Conservation (phyloP, 1,140 invertebrate genomes). For the Bombyx mori region ASM3026992v2 NC_085109.1:10583001-10583500, state of each 20-base stretch:
- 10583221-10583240: conserved; percentile 91
- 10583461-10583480: conserved; percentile 92
- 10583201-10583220: conserved; percentile 90
- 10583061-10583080: conserved; percentile 50
- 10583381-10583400: conserved; percentile 84
- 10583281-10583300: conserved; percentile 72
- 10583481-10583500: conserved; percentile 93
- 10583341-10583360: conserved; percentile 72
- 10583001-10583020: conserved; percentile 87
- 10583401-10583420: conserved; percentile 88
- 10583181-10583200: conserved; percentile 89
- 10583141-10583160: conserved; percentile 80
- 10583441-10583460: conserved; percentile 91
- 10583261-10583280: conserved; percentile 73
- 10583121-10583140: conserved; percentile 87
- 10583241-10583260: conserved; percentile 81
- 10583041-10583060: conserved; percentile 61
- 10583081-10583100: conserved; percentile 68
- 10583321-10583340: conserved; percentile 68
- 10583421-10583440: conserved; percentile 94
- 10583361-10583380: conserved; percentile 83
- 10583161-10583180: conserved; percentile 85
- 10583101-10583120: conserved; percentile 91
- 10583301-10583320: conserved; percentile 71
- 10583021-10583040: conserved; percentile 82